Percentiles rank a stretch among this genome's conserved stretches.
Evolutionary conservation across 2,888 invertebrate species (phyloP).

Genomic region (Drosophila parthenogenetica): DNA sequence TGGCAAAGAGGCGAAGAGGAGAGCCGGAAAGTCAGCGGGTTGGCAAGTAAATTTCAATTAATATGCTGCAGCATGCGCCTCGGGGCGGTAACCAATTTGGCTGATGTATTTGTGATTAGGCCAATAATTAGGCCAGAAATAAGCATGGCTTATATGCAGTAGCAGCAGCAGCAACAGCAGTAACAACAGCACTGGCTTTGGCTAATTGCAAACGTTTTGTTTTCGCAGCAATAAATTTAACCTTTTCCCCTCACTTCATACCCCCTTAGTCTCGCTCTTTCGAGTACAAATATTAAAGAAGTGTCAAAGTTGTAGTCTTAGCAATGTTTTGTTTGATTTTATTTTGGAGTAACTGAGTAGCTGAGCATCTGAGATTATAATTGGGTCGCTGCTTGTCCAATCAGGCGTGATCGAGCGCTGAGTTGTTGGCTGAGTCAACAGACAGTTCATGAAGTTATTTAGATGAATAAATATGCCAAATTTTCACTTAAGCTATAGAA

Average conservation of each 20-base stretch:
- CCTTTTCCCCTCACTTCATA: not conserved
- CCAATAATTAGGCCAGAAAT: slow-evolving; percentile 50
- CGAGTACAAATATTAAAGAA: slow-evolving; percentile 2
- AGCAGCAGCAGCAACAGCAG: not conserved
- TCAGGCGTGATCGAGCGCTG: slow-evolving; percentile 11
- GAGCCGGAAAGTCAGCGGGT: not conserved
- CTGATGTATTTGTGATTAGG: slow-evolving; percentile 48
- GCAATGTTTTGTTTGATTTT: slow-evolving; percentile 13
- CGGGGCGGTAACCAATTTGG: slow-evolving; percentile 40
- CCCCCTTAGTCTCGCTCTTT: not conserved
- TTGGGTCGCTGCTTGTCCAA: slow-evolving; percentile 32
- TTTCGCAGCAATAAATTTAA: slow-evolving; percentile 26
- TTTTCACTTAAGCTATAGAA: slow-evolving; percentile 7
- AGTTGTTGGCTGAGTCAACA: slow-evolving; percentile 1
- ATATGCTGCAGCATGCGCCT: slow-evolving; percentile 42
- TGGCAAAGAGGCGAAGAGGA: no score
- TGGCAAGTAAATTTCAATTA: slow-evolving; percentile 43
- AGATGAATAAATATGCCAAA: slow-evolving; percentile 23
- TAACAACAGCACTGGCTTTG: not conserved
- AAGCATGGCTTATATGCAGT: slow-evolving; percentile 15
- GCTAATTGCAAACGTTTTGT: slow-evolving; percentile 45
- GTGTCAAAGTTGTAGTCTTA: slow-evolving; percentile 24
- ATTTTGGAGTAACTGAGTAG: no score
- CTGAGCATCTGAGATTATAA: slow-evolving; percentile 17
- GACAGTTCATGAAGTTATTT: slow-evolving; percentile 1